Base-by-base conservation (phyloP, 2,888 invertebrate species). In the Helicoverpa assulta region DNA sequence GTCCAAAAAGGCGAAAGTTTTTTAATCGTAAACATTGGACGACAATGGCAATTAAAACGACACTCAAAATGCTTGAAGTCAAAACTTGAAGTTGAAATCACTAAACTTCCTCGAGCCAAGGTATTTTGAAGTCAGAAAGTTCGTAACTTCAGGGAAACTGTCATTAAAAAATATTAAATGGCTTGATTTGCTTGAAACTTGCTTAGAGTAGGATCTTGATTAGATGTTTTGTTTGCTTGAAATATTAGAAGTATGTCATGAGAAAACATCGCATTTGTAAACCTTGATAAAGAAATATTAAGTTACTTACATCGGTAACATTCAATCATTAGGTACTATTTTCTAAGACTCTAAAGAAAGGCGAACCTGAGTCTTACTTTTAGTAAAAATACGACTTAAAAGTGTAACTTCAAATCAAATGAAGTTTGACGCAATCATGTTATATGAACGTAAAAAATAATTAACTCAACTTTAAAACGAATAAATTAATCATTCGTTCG, bases 141-240 rank as follows among this genome's bases (percentile, higher is more conserved):
- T 80, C 14, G 26, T 7, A 71, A 66, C 55, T 80, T 77, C 40
- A 43, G 66, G 66, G 52, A 67, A 77, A 76, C 60, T 73, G 83
- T 76, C 80, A 83, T 83, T 83, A 83, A 76, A 82, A 73, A 83
- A 81, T 73, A 81, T 83, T 63, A 62, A 73, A 70, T 76, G 64
- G 58, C 55, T 21, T 60, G 40, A 60, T 80, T 57, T 47, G 52
- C 51, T 53, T 50, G 3, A 55, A 26, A 26, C 5, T n/a, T 52
- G 50, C 18, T 57, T 40, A 52, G 12, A 5, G 60, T 50, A 51
- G 18, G 43, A 54, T 19, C 5, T 37, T 67, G 61, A 67, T 75
- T 52, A 60, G 43, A 53, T 37, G 43, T 62, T 51, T 37, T 43
- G 50, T 61, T 8, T 21, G 37, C 16, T 37, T 52, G 6, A 16